Evolutionary conservation across 1,140 invertebrate genomes (phyloP).

Genomic region (Zeugodacus cucurbitae): DNA sequence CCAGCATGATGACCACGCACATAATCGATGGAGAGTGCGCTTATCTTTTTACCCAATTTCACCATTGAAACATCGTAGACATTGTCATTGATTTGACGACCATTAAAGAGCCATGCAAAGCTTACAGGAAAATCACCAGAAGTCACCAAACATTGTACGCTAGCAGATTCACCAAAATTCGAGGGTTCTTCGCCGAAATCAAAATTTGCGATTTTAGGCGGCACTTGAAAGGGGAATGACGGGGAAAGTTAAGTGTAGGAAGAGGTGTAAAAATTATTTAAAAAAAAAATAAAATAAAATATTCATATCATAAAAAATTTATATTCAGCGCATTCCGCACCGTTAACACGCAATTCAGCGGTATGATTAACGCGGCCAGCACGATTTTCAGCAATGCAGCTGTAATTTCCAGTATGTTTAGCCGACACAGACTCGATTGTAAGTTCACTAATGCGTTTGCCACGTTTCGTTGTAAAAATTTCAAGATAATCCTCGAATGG

Average conservation of each 20-base stretch:
- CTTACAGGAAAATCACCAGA: slow-evolving; percentile 82
- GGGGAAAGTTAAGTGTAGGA: background rate
- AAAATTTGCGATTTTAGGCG: slow-evolving; percentile 76
- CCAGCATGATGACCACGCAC: slow-evolving; percentile 73
- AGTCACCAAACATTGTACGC: slow-evolving; percentile 77
- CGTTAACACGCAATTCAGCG: slow-evolving; percentile 77
- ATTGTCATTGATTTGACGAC: slow-evolving; percentile 69
- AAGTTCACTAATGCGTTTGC: slow-evolving; percentile 78
- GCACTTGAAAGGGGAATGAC: slow-evolving; percentile 67
- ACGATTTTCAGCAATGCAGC: slow-evolving; percentile 79
- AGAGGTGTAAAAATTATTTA: slow-evolving; percentile 37
- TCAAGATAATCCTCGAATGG: slow-evolving; percentile 68
- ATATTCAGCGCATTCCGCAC: slow-evolving; percentile 61
- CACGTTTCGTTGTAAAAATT: slow-evolving; percentile 72
- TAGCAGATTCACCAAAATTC: slow-evolving; percentile 78
- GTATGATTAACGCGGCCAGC: slow-evolving; percentile 76
- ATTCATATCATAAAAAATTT: background rate
- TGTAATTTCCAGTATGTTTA: slow-evolving; percentile 82
- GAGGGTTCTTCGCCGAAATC: slow-evolving; percentile 74
- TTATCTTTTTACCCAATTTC: slow-evolving; percentile 58
- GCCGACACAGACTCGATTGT: slow-evolving; percentile 81
- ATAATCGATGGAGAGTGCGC: slow-evolving; percentile 65
- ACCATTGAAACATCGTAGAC: slow-evolving; percentile 66
- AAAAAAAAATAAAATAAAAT: slow-evolving; percentile 36
- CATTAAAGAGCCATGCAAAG: slow-evolving; percentile 71